Evolutionary conservation across 2,888 invertebrate species (phyloP).

Genomic region (Hirtodrosophila trivittata): DNA sequence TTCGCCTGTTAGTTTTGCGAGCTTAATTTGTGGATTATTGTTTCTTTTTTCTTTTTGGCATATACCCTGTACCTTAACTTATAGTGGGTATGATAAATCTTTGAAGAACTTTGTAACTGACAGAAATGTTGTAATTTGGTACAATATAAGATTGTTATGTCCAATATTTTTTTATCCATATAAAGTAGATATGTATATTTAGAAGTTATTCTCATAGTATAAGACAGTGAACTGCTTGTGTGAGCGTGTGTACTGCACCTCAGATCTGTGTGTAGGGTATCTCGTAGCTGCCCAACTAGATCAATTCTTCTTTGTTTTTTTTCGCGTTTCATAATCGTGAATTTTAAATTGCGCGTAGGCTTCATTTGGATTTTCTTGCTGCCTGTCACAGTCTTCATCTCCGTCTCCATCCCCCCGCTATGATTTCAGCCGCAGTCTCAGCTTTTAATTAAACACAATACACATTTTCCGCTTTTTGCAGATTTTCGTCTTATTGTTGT

Average conservation of each 20-base stretch:
- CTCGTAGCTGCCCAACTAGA: no score
- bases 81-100: not conserved
- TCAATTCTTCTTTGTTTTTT: no score
- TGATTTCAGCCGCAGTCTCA: conserved; percentile 16
- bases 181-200: no score
- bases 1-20: conserved; percentile 36
- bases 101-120: no score
- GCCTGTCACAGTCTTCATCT: conserved; percentile 18
- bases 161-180: no score
- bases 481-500: conserved; percentile 42
- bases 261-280: no score
- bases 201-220: no score
- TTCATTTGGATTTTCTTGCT: conserved; percentile 60
- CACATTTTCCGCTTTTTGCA: conserved; percentile 76
- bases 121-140: no score
- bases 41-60: conserved; percentile 27
- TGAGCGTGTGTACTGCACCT: no score
- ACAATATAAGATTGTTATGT: no score
- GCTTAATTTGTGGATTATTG: conserved; percentile 64
- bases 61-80: conserved; percentile 29
- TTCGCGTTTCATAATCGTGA: conserved; percentile 54
- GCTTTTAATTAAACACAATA: conserved; percentile 78
- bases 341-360: conserved; percentile 78
- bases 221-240: no score
- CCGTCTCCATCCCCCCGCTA: not conserved